phyloP scores from a whole-genome alignment of 37 sponge, comb jelly and placozoan species.

The Agelas oroides region DNA sequence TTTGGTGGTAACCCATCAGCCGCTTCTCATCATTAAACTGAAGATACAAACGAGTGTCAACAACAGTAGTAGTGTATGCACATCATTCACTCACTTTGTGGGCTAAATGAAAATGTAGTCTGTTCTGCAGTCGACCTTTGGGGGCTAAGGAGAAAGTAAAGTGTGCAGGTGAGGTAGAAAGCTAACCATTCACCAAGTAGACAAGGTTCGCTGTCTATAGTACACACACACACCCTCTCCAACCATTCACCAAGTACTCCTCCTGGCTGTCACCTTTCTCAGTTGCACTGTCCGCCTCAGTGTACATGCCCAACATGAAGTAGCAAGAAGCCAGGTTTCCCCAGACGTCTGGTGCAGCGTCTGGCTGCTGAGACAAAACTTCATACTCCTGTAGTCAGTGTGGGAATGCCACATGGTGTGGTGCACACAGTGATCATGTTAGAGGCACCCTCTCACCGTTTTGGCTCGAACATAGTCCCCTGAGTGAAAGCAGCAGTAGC shows the following conservation, averaged over 20 bases:
- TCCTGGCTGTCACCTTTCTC: conserved; percentile 84
- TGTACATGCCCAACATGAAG: conserved; percentile 98
- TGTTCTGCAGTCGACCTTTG: conserved; percentile 81
- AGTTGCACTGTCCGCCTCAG: conserved; percentile 77
- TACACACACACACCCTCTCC: no score
- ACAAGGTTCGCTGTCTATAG: no score
- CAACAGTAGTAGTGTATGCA: not conserved
- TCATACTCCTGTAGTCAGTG: conserved; percentile 85
- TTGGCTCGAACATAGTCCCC: conserved; percentile 88
- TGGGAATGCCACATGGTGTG: no score
- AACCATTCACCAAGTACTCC: no score
- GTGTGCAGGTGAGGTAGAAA: not conserved
- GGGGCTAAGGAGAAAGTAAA: conserved; percentile 48
- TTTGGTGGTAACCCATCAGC: conserved; percentile 87
- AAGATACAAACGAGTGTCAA: not conserved
- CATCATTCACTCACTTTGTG: conserved; percentile 77
- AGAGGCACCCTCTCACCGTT: conserved; percentile 38
- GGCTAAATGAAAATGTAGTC: conserved; percentile 92
- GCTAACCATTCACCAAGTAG: no score
- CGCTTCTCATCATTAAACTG: conserved; percentile 91
- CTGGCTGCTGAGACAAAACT: conserved; percentile 48
- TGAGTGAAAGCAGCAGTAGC: conserved; percentile 93
- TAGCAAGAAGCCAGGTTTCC: conserved; percentile 85
- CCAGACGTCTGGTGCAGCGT: conserved; percentile 79
- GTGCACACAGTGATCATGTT: not conserved